Percentiles rank a stretch among this genome's conserved stretches.
phyloP scores from a whole-genome alignment of 1,140 invertebrate genomes.

The Palaemon carinicauda region DNA sequence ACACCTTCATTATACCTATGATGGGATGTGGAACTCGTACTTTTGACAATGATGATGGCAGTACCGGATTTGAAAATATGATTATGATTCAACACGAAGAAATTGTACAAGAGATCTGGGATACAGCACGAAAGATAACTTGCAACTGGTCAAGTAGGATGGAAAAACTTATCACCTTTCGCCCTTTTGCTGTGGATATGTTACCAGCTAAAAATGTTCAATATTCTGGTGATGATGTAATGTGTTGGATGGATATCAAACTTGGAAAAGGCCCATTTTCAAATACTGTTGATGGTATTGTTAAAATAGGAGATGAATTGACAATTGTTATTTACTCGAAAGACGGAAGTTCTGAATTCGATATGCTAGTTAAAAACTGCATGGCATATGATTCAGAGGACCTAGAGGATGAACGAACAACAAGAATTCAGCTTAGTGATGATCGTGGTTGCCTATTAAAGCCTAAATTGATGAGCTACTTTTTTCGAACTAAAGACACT shows the following conservation, averaged over 20 bases:
- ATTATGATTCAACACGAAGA: conserved; percentile 60
- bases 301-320: conserved; percentile 77
- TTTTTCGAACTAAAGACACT: conserved; percentile 81
- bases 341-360: conserved; percentile 73
- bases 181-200: conserved; percentile 77
- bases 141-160: conserved; percentile 64
- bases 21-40: conserved; percentile 71
- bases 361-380: conserved; percentile 76
- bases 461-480: conserved; percentile 82
- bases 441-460: conserved; percentile 78
- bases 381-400: conserved; percentile 73
- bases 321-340: conserved; percentile 76
- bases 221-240: conserved; percentile 70
- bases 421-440: conserved; percentile 62
- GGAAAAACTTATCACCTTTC: conserved; percentile 72
- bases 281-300: conserved; percentile 71
- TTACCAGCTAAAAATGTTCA: conserved; percentile 75
- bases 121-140: conserved; percentile 71
- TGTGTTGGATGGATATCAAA: conserved; percentile 82
- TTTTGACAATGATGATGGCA: conserved; percentile 68
- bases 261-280: conserved; percentile 80
- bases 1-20: conserved; percentile 71
- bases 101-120: conserved; percentile 68
- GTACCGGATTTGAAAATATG: conserved; percentile 63
- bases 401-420: conserved; percentile 61